phyloP scores from a whole-genome alignment of 2,888 invertebrate genomes.

The Mamestra brassicae region DNA sequence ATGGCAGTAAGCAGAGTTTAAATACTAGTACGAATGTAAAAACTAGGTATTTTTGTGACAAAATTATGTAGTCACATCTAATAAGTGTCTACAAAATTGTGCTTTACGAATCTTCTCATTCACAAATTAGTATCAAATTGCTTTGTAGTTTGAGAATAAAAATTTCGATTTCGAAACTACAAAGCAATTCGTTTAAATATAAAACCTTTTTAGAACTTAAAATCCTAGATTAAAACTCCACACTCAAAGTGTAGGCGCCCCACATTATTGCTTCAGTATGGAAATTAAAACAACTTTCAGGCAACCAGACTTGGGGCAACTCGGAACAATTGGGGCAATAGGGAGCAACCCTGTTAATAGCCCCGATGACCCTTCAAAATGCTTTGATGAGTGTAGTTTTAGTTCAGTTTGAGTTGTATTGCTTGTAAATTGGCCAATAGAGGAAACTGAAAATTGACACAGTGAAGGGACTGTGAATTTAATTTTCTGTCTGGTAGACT shows the following conservation, averaged over 20 bases:
- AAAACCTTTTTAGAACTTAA: not conserved
- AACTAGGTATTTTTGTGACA: no score
- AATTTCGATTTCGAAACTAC: no score
- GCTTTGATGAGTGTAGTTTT: slow-evolving; percentile 65
- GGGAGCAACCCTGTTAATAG: slow-evolving; percentile 58
- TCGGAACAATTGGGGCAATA: slow-evolving; percentile 22
- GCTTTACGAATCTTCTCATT: no score
- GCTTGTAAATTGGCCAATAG: slow-evolving; percentile 63
- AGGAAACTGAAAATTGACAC: slow-evolving; percentile 41
- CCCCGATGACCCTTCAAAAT: slow-evolving; percentile 46
- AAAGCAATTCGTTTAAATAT: no score
- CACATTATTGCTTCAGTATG: slow-evolving; percentile 47
- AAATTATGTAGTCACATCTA: no score
- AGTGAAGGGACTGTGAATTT: slow-evolving; percentile 33
- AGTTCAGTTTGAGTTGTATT: slow-evolving; percentile 47
- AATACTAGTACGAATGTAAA: no score
- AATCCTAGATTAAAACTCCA: slow-evolving; percentile 11
- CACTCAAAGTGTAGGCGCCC: not conserved
- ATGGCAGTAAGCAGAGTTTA: no score
- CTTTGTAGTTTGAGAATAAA: no score
- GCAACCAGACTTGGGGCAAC: slow-evolving; percentile 44
- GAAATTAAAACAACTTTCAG: slow-evolving; percentile 55
- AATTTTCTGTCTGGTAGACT: slow-evolving; percentile 29
- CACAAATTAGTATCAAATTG: no score
- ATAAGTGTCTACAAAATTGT: no score